Base-by-base conservation (phyloP, 1,140 invertebrate genomes). In the Tetragnatha versicolor region DNA sequence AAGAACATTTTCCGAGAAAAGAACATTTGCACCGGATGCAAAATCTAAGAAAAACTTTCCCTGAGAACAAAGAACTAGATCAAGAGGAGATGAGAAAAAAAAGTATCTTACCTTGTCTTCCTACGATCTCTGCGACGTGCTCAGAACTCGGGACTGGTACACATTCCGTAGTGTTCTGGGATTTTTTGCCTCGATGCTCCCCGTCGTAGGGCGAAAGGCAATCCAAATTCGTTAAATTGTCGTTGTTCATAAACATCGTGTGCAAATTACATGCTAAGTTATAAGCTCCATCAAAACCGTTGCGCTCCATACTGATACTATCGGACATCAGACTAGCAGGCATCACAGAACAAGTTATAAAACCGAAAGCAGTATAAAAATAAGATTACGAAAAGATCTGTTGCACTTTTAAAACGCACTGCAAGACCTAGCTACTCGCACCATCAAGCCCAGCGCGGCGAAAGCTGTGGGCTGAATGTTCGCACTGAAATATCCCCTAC, bases 41-140 rank as follows among this genome's bases (percentile, higher is more conserved):
- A 76, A 60, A 14, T 27, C 39, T 60, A 73, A 76, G 58, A 76
- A 76, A 76, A 45, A 37, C 27, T 4, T 25, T 20, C 20, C 14
- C 20, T 10, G 42, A 25, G 72, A 76, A 76, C 72, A 76, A 76
- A 76, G 72, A 65, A 63, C 22, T 55, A 17, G 3, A 17, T 51
- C 42, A 29, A 61, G 39, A 17, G 42, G 22, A 37, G 29, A 82
- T 33, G 14, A 55, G 27, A 61, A 27, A 47, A 12, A 66, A 37
- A 7, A 22, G 20, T 35, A 17, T 37, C 88, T 88, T 91, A 99
- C 97, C 98, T 96, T 99, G 98, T 90, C 98, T 90, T 83, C 98
- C 98, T 83, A 99, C 98, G 86, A 99, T 99, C 90, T 99, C 98
- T 5, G 98, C 98, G 83, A 99, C 98, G 90, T 99, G 97, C 86